A percentile compares a stretch with the other conserved stretches of the same genome.
Conservation (phyloP, 2,113 vertebrate genomes). For the Cyanoderma ruficeps region DNA sequence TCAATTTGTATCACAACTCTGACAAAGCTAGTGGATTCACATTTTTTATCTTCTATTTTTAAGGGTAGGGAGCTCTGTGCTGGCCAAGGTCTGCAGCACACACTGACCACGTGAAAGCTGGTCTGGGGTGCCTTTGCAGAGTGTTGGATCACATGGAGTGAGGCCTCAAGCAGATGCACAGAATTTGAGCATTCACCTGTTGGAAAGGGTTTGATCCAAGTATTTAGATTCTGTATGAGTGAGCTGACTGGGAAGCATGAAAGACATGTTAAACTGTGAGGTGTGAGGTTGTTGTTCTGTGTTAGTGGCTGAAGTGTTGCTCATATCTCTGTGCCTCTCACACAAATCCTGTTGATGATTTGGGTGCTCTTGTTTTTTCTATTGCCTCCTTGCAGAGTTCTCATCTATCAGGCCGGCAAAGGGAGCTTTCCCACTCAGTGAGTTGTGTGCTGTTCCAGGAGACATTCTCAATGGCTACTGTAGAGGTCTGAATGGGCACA, state of each 20-base stretch:
- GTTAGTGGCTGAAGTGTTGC: not conserved
- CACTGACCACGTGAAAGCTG: not conserved
- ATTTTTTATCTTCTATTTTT: not conserved
- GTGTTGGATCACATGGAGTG: rapidly evolving
- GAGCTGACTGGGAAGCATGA: not conserved
- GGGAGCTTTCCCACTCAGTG: not conserved
- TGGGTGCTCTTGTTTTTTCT: not conserved
- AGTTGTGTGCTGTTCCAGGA: not conserved
- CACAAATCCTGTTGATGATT: not conserved
- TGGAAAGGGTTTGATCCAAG: not conserved
- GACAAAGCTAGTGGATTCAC: not conserved
- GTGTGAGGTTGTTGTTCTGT: not conserved
- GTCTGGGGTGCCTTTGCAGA: not conserved
- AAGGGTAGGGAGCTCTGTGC: not conserved
- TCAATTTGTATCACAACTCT: not conserved
- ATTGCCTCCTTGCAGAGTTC: not conserved
- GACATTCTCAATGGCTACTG: not conserved
- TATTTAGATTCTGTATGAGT: not conserved
- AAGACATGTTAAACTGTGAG: not conserved
- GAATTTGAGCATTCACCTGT: not conserved
- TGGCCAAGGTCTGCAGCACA: not conserved
- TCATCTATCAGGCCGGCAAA: not conserved
- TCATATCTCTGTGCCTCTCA: not conserved
- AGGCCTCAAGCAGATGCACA: not conserved
- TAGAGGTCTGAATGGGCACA: not conserved